Evolutionary conservation across 2,113 vertebrate genomes (phyloP), one percentile per base, ranked within the genome.

Genomic region (Laticauda laticaudata): DNA sequence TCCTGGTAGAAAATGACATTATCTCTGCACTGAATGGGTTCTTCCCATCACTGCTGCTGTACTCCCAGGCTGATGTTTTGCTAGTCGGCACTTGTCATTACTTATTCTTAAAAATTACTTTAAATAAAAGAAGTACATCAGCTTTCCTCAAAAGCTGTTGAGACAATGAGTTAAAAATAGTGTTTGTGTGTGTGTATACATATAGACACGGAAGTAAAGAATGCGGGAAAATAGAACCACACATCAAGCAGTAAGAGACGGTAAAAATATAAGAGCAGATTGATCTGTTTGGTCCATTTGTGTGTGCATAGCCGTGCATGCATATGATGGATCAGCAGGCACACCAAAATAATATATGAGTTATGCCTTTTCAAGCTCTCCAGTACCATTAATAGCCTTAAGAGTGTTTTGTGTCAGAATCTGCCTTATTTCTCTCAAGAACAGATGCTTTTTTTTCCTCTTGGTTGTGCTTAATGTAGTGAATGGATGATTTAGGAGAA

Each of bases 401-500:
- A 87, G 45, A 86, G 69, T 69, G 1, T 92, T 96, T 89, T 92
- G 86, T 94, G 90, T 45, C 29, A 87, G 92, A 55, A 4, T 45
- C 1, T 56, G 43, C 56, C 90, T 87, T 90, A 39, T 34, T 48
- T 93, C 55, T 64, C 55, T 86, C 86, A 26, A 87, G 55, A 86
- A n/a, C 34, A 55, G 43, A 53, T 86, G 88, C 51, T 34, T 59
- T 18, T 51, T 12, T 12, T 18, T 14, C 9, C 11, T 5, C 55
- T 23, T 48, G 51, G 88, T 75, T 51, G 24, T 59, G 29, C 54
- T 93, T 90, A 86, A 93, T 93, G 81, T 93, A 93, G 43, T 90
- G 75, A 90, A 86, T 53, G 59, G 75, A 54, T 93, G 88, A 90
- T 93, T 90, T 90, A 87, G 56, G 88, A 64, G 88, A 90, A 86